Percentiles rank a stretch among this genome's conserved stretches.
These are phyloP conservation scores for Pharmacophagus antenor DNA, from an alignment of 2,888 invertebrate genomes.

Conservation along the genomic window DNA sequence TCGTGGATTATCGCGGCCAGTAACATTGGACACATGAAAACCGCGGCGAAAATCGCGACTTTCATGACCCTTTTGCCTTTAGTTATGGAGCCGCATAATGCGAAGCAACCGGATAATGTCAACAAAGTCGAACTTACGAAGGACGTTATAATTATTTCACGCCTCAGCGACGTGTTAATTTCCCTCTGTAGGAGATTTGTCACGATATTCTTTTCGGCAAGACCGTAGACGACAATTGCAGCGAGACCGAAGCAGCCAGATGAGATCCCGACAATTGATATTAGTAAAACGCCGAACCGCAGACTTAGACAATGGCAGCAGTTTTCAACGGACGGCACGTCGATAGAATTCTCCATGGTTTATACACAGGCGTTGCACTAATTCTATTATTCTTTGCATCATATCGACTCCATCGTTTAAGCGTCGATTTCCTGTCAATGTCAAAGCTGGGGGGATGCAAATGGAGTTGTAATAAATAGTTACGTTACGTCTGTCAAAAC, in stretches of 20 bases:
- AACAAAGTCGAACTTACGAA: constrained; percentile 44
- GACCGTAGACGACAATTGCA: constrained; percentile 44
- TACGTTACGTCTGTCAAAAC: too few species aligned
- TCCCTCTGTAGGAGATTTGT: constrained; percentile 30
- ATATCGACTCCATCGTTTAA: too few species aligned
- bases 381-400: too few species aligned
- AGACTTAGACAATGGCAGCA: constrained; percentile 39
- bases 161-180: constrained; percentile 42
- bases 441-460: too few species aligned
- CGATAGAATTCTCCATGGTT: background rate
- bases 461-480: too few species aligned
- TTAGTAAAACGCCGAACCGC: constrained; percentile 42
- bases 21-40: constrained; percentile 38
- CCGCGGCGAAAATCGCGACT: constrained; percentile 37
- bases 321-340: constrained; percentile 10
- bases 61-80: constrained; percentile 17
- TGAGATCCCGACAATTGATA: constrained; percentile 45
- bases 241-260: constrained; percentile 43
- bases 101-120: constrained; percentile 36
- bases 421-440: too few species aligned
- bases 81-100: constrained; percentile 41
- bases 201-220: constrained; percentile 43
- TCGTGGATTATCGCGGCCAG: constrained; percentile 34
- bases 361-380: background rate
- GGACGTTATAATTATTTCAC: constrained; percentile 38